phyloP scores from a whole-genome alignment of 2,888 invertebrate species.

The Latheticus oryzae region DNA sequence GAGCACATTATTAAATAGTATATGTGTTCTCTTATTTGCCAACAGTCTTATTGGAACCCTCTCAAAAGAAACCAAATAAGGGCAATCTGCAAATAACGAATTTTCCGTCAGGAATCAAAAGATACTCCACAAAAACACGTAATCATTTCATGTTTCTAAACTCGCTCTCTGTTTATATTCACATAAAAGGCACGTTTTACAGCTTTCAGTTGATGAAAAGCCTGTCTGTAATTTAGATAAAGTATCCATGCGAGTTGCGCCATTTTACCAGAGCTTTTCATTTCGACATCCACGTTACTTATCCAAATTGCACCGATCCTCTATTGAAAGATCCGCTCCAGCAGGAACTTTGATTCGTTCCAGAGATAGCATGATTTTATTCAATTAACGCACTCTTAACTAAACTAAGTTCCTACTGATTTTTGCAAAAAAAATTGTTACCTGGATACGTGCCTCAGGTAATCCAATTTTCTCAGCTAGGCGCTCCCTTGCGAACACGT shows the following conservation, averaged over 20 bases:
- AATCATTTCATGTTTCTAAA: constrained; percentile 54
- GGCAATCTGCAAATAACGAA: constrained; percentile 41
- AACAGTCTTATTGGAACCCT: constrained; percentile 35
- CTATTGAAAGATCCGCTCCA: constrained; percentile 19
- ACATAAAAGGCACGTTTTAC: constrained; percentile 50
- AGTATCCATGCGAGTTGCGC: constrained; percentile 52
- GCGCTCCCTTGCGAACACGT: constrained; percentile 95
- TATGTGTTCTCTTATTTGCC: constrained; percentile 48
- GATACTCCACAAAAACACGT: constrained; percentile 49
- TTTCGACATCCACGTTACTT: constrained; percentile 57
- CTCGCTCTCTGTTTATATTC: constrained; percentile 52
- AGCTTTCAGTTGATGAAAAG: constrained; percentile 57
- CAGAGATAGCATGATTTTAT: constrained; percentile 11
- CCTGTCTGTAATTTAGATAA: constrained; percentile 59
- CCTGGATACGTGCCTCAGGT: constrained; percentile 99
- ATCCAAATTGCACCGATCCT: constrained; percentile 58
- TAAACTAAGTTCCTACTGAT: constrained; percentile 39
- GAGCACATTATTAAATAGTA: constrained; percentile 51
- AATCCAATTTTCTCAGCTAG: constrained; percentile 97
- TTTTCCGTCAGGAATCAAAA: constrained; percentile 51
- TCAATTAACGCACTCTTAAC: constrained; percentile 34
- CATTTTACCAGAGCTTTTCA: constrained; percentile 51
- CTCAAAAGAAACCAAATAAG: constrained; percentile 44
- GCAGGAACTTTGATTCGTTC: constrained; percentile 24
- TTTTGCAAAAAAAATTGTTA: constrained; percentile 71